Percentiles rank a stretch among this genome's conserved stretches.
Evolutionary conservation across 2,113 vertebrate genomes (phyloP).

Genomic region (Tricholaema leucomelas): DNA sequence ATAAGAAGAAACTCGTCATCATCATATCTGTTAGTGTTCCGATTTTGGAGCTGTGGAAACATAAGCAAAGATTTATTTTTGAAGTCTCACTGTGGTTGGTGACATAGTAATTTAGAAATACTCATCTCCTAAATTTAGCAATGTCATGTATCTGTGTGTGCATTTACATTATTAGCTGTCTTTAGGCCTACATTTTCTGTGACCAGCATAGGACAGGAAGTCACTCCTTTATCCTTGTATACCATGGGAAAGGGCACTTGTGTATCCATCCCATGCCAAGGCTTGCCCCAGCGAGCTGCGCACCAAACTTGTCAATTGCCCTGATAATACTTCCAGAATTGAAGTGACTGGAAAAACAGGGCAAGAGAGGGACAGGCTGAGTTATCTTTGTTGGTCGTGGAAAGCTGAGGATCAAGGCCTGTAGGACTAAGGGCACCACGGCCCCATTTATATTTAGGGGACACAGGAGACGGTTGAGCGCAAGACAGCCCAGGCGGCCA

Average conservation of each 20-base stretch:
- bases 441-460: rapidly evolving
- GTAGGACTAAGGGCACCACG: rapidly evolving
- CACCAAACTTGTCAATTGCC: background rate
- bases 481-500: background rate
- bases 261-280: rapidly evolving
- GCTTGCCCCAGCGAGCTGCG: background rate
- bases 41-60: background rate
- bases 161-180: background rate
- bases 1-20: background rate
- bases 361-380: background rate
- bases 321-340: background rate
- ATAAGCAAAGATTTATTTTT: background rate
- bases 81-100: background rate
- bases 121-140: constrained; percentile 6
- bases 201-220: background rate
- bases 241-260: background rate
- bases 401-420: background rate
- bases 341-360: background rate
- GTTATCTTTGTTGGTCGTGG: background rate
- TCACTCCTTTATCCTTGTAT: background rate
- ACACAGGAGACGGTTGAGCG: background rate
- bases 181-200: background rate
- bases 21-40: background rate
- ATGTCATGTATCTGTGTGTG: background rate
- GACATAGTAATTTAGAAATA: background rate